These are phyloP conservation scores for Sympetrum striolatum DNA, from an alignment of 2,888 invertebrate genomes.

Conservation along the genomic window DNA sequence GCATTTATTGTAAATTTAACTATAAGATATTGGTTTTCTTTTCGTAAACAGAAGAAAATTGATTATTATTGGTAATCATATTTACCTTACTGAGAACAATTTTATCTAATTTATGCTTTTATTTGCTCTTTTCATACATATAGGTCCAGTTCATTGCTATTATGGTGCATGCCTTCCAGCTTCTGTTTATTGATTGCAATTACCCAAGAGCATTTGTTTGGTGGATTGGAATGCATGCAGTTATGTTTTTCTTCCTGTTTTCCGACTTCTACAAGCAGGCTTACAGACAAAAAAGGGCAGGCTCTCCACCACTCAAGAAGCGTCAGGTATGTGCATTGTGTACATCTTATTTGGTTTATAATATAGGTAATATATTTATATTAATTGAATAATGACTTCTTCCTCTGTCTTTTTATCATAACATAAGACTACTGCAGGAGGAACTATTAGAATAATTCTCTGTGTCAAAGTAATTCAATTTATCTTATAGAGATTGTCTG, in stretches of 20 bases:
- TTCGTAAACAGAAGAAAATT: not conserved
- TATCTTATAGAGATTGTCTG: too few species aligned
- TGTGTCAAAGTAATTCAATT: too few species aligned
- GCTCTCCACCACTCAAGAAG: conserved; percentile 8
- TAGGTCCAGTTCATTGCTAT: conserved; percentile 90
- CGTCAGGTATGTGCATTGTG: not conserved
- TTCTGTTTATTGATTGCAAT: conserved; percentile 87
- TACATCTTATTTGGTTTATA: too few species aligned
- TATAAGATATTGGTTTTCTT: not conserved
- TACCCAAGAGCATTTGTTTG: conserved; percentile 88
- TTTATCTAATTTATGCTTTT: not conserved
- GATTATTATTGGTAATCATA: not conserved
- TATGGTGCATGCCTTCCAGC: conserved; percentile 87
- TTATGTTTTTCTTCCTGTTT: conserved; percentile 93
- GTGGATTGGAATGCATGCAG: conserved; percentile 91
- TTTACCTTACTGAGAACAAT: not conserved
- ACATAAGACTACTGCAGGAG: too few species aligned
- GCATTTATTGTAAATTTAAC: not conserved
- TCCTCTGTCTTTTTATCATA: too few species aligned
- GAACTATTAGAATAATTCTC: too few species aligned
- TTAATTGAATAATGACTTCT: too few species aligned
- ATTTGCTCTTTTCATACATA: conserved; percentile 54
- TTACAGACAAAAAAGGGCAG: conserved; percentile 59
- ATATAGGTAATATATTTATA: too few species aligned
- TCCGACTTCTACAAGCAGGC: conserved; percentile 87